Evolutionary conservation across 2,113 vertebrate species (phyloP).

Genomic region (Erpornis zantholeuca): DNA sequence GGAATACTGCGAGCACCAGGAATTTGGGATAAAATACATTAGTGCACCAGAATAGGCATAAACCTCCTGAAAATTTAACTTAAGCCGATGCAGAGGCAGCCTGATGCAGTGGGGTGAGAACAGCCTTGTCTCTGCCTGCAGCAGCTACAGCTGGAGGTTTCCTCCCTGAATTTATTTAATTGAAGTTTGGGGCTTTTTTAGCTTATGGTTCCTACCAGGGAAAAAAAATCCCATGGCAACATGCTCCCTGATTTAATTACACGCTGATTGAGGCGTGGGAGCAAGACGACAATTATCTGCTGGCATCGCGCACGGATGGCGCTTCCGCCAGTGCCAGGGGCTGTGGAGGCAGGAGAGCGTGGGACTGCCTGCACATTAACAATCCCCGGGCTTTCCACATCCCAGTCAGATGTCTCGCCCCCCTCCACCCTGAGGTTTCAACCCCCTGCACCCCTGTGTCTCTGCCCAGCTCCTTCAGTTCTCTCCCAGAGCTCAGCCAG

Average conservation of each 20-base stretch:
- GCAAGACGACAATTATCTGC: conserved; percentile 4
- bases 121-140: not conserved
- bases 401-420: not conserved
- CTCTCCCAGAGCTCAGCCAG: fast-evolving
- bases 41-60: not conserved
- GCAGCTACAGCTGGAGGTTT: not conserved
- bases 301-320: not conserved
- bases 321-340: not conserved
- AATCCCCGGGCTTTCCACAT: not conserved
- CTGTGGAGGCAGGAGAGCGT: not conserved
- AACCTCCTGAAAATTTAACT: not conserved
- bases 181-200: not conserved
- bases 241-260: conserved; percentile 33
- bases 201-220: not conserved
- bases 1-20: not conserved
- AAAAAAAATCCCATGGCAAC: conserved; percentile 36
- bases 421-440: not conserved
- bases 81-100: not conserved
- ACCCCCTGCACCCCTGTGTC: not conserved
- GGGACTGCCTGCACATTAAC: not conserved
- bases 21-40: not conserved
- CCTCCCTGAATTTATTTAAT: not conserved
- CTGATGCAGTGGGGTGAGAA: fast-evolving
- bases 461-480: not conserved
- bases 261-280: not conserved